Evolutionary conservation across 2,797 vertebrate species (phyloP), one percentile per base, ranked within the genome.

Genomic region (Anisognathus igniventris): DNA sequence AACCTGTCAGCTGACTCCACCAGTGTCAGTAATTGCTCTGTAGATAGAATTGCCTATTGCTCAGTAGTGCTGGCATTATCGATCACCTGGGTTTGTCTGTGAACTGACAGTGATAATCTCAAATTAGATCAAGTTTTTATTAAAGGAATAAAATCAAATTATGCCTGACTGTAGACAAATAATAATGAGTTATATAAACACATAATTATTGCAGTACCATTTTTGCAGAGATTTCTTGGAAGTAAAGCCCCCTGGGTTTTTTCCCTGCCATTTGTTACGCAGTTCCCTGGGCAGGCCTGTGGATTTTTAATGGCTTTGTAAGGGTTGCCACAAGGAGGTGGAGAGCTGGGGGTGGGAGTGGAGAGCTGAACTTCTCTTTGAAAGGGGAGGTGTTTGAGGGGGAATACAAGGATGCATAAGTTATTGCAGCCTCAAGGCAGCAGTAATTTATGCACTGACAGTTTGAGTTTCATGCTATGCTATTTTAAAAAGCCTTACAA

Each of bases 91-190:
- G 21, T 68, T 80, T 78, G 64, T 88, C 72, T 67, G 47, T 76
- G 88, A 48, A 66, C 75, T 42, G 50, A 42, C 80, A 94, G 48
- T 37, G 73, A 89, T 88, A 82, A 84, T 90, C 83, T 80, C 67
- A 94, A 92, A 96, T 96, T 91, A 87, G 83, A 94, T 94, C 75
- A 93, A 73, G n/a, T 54, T 95, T 86, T 95, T 94, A 96, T 95
- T 96, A 96, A 93, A 89, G 82, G 70, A 91, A 89, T 73, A 58
- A 96, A 92, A 95, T 86, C 66, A 79, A 85, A 79, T 95, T 86
- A 68, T 58, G 39, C 70, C 22, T 72, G 44, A 31, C 65, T 87
- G 82, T 83, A 84, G 88, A 93, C 79, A 94, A 90, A 64, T 72
- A 81, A 50, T 67, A 95, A 81, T 66, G 76, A 92, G 35, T 86